phyloP scores from a whole-genome alignment of 2,888 invertebrate genomes.

The Lithophane socia region DNA sequence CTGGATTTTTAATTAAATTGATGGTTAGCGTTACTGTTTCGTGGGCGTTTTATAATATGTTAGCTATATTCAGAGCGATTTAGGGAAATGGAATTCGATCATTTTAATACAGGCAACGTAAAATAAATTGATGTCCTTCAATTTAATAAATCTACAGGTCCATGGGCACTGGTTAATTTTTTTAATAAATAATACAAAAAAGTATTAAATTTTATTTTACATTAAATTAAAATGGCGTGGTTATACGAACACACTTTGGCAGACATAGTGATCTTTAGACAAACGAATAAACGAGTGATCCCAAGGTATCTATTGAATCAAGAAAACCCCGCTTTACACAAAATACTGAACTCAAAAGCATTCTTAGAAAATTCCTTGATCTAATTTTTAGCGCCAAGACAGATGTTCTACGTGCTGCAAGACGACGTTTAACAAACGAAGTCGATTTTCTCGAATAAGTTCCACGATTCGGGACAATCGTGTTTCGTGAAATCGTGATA shows the following conservation, averaged over 20 bases:
- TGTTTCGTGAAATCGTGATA: slow-evolving; percentile 65
- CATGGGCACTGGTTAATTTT: background rate
- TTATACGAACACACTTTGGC: background rate
- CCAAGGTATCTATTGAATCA: slow-evolving; percentile 1
- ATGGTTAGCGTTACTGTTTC: slow-evolving; percentile 10
- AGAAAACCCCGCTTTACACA: background rate
- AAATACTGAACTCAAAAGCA: slow-evolving; percentile 19
- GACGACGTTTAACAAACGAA: slow-evolving; percentile 49
- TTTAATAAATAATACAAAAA: no score
- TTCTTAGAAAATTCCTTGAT: slow-evolving; percentile 44
- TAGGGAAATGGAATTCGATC: background rate
- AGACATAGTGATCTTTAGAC: background rate
- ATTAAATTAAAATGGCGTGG: no score
- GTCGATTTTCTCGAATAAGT: slow-evolving; percentile 58
- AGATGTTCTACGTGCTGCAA: slow-evolving; percentile 45
- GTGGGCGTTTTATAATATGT: slow-evolving; percentile 19
- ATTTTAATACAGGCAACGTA: background rate
- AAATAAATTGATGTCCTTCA: background rate
- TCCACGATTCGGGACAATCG: slow-evolving; percentile 46
- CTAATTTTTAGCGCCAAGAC: slow-evolving; percentile 39
- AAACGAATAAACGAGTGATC: background rate
- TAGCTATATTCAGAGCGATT: slow-evolving; percentile 18
- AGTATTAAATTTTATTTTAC: no score
- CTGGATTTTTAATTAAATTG: slow-evolving; percentile 41
- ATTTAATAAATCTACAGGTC: background rate